phyloP scores from a whole-genome alignment of 2,888 invertebrate genomes.

The Harpalus rubripes region DNA sequence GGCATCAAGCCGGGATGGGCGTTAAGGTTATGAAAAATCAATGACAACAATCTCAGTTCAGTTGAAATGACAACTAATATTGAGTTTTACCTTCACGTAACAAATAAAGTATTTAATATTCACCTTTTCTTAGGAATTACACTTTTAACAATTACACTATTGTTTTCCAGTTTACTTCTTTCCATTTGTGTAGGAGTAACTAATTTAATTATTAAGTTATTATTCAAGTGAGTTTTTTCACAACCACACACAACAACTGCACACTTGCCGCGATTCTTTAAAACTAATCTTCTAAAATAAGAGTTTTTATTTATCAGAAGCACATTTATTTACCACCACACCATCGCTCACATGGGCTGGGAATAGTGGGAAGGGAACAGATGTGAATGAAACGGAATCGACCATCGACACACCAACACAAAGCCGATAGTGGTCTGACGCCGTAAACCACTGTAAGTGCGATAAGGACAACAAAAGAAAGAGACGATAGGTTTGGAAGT shows the following conservation, averaged over 20 bases:
- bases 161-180: conserved; percentile 60
- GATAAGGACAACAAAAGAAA: not conserved
- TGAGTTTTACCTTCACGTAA: not conserved
- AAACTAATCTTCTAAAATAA: conserved; percentile 32
- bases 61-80: conserved; percentile 15
- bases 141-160: conserved; percentile 70
- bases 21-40: conserved; percentile 59
- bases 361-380: conserved; percentile 26
- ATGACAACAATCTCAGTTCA: conserved; percentile 35
- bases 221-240: not conserved
- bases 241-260: not conserved
- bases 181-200: conserved; percentile 62
- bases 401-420: not conserved
- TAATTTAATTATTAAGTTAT: conserved; percentile 5
- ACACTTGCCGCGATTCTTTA: conserved; percentile 29
- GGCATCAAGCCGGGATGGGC: conserved; percentile 16
- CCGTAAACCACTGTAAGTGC: not conserved
- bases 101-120: conserved; percentile 54
- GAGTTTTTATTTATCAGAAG: conserved; percentile 39
- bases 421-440: conserved; percentile 4
- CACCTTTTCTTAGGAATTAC: conserved; percentile 72
- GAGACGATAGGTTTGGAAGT: not conserved
- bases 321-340: conserved; percentile 62
- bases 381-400: not conserved
- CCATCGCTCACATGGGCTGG: conserved; percentile 58